Conservation (phyloP, 2,797 vertebrate genomes). For the Anableps anableps region DNA sequence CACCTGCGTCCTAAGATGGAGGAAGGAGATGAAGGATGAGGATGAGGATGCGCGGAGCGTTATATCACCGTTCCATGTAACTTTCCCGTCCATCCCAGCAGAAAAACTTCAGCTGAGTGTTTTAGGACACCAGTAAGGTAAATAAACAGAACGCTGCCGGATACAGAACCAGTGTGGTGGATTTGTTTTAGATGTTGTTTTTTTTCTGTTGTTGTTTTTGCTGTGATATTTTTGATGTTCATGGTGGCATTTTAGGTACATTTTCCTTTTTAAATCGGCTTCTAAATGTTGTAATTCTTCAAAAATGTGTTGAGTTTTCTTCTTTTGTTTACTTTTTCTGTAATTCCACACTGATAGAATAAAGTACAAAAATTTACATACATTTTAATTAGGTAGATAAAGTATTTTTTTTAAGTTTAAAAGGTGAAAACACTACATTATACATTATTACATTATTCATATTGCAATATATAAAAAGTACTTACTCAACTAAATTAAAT, state of each 20-base stretch:
- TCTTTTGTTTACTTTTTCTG: background rate
- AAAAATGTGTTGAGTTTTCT: background rate
- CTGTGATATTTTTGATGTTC: background rate
- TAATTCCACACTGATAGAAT: background rate
- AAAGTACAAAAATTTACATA: background rate
- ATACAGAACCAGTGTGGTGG: background rate
- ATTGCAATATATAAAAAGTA: background rate
- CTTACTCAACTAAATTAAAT: background rate
- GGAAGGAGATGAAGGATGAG: slow-evolving; percentile 74
- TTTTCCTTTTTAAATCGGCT: background rate
- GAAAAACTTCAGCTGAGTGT: slow-evolving; percentile 20
- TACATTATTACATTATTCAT: background rate
- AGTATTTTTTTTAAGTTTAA: too few relatives aligned
- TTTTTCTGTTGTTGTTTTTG: background rate
- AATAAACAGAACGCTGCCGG: background rate
- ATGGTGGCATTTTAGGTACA: background rate
- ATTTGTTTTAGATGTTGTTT: too few relatives aligned
- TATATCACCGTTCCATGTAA: slow-evolving; percentile 57
- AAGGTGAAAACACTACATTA: background rate
- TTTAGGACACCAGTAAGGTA: background rate
- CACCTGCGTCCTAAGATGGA: slow-evolving; percentile 86
- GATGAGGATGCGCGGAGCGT: slow-evolving; percentile 44
- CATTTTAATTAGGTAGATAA: background rate
- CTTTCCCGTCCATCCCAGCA: slow-evolving; percentile 28
- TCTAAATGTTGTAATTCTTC: background rate